Percentiles rank a stretch among this genome's conserved stretches.
These are phyloP conservation scores for Fundulus diaphanus DNA, from an alignment of 2,797 vertebrate species.

Conservation along the genomic window DNA sequence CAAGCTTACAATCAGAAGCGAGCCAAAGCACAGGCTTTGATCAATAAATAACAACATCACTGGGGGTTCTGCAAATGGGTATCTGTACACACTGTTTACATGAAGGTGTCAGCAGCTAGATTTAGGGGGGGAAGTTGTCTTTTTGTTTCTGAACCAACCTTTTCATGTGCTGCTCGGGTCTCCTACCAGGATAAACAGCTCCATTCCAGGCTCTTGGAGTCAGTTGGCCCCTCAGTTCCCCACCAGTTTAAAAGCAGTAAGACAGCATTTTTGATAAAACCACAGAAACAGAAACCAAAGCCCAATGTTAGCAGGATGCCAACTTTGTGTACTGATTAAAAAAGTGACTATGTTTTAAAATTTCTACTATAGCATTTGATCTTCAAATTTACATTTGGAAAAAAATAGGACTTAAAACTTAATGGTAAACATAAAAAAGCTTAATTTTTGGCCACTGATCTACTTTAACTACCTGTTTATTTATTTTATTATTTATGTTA, in stretches of 20 bases:
- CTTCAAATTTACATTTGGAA: too few relatives aligned
- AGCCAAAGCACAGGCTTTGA: conserved; percentile 53
- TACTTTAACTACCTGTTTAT: too few relatives aligned
- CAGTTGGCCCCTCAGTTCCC: conserved; percentile 14
- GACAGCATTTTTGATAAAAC: conserved; percentile 14
- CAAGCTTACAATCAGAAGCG: conserved; percentile 24
- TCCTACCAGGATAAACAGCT: conserved; percentile 43
- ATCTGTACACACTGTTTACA: conserved; percentile 24
- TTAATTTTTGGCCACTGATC: too few relatives aligned
- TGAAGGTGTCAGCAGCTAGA: conserved; percentile 41
- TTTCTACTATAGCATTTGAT: too few relatives aligned
- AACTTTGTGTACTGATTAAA: background rate
- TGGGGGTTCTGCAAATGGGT: conserved; percentile 21
- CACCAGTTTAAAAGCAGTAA: conserved; percentile 1
- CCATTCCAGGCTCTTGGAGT: conserved; percentile 25
- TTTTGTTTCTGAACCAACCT: conserved; percentile 58
- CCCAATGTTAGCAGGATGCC: background rate
- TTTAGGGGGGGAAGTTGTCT: conserved; percentile 49
- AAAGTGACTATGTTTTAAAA: conserved; percentile 3
- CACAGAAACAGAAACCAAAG: conserved; percentile 10
- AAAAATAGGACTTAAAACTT: too few relatives aligned
- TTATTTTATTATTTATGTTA: too few relatives aligned
- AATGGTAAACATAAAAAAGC: too few relatives aligned
- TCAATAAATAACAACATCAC: conserved; percentile 61
- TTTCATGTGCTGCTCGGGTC: conserved; percentile 61